Percentiles rank a stretch among this genome's conserved stretches.
Evolutionary conservation across 2,888 invertebrate genomes (phyloP).

Genomic region (Agrotis segetum): DNA sequence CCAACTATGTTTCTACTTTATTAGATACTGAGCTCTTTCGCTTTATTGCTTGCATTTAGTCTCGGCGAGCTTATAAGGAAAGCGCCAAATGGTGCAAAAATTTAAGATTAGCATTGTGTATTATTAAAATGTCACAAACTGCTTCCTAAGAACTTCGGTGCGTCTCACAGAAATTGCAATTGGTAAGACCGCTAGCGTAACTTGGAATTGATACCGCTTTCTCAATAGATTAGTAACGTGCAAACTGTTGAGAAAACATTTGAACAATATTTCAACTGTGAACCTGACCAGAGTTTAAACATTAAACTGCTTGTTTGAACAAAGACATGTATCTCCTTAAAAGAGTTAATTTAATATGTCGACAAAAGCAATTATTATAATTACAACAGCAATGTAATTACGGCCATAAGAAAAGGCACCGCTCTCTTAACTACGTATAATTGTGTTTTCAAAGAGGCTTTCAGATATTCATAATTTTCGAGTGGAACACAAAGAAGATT

Average conservation of each 20-base stretch:
- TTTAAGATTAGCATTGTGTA: conserved; percentile 28
- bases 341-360: conserved; percentile 85
- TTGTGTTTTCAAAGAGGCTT: conserved; percentile 85
- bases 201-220: conserved; percentile 33
- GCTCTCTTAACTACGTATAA: conserved; percentile 82
- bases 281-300: conserved; percentile 6
- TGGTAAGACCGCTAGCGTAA: conserved; percentile 26
- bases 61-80: conserved; percentile 34
- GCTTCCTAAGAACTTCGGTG: conserved; percentile 15
- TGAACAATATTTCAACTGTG: neutral
- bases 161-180: conserved; percentile 4
- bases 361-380: conserved; percentile 88
- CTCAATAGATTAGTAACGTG: conserved; percentile 32
- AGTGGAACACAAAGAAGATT: conserved; percentile 70
- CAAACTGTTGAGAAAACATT: conserved; percentile 28
- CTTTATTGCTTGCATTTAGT: conserved; percentile 54
- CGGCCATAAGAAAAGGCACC: conserved; percentile 81
- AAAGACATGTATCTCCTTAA: conserved; percentile 71
- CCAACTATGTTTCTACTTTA: conserved; percentile 51
- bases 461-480: conserved; percentile 80
- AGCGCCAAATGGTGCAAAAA: conserved; percentile 37
- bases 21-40: conserved; percentile 53
- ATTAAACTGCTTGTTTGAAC: neutral
- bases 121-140: conserved; percentile 31
- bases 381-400: conserved; percentile 86